These are phyloP conservation scores for Theocolax elegans DNA, from an alignment of 1,140 invertebrate genomes.

Conservation along the genomic window DNA sequence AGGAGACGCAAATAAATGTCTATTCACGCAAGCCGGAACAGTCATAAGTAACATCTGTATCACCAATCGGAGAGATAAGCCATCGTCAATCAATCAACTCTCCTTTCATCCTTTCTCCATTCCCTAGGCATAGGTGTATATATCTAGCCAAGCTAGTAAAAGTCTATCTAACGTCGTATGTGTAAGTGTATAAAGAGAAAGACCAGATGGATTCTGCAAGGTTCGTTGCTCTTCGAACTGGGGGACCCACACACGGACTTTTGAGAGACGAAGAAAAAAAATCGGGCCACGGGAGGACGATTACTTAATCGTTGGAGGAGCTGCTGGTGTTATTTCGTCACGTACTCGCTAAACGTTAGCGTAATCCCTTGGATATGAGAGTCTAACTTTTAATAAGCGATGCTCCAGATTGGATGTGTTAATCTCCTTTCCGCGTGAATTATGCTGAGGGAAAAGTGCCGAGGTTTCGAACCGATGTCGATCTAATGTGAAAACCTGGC, in stretches of 20 bases:
- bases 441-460: too few species aligned
- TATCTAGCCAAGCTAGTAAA: too few species aligned
- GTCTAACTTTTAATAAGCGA: constrained; percentile 30
- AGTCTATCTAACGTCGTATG: constrained; percentile 12
- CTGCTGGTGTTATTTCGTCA: constrained; percentile 6
- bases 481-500: too few species aligned
- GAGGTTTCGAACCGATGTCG: too few species aligned
- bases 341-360: not conserved
- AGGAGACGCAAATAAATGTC: too few species aligned
- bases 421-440: too few species aligned
- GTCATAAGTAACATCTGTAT: constrained; percentile 20
- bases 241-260: too few species aligned
- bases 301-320: constrained; percentile 29
- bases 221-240: too few species aligned
- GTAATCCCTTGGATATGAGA: not conserved
- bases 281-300: not conserved
- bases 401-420: constrained; percentile 14
- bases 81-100: too few species aligned
- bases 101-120: constrained; percentile 19
- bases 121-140: not conserved
- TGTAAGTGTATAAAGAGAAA: not conserved
- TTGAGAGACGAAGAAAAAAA: not conserved
- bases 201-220: constrained; percentile 3
- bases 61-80: not conserved
- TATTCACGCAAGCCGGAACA: not conserved